Base-by-base conservation (phyloP, 2,888 invertebrate species). In the Odontothrips loti region DNA sequence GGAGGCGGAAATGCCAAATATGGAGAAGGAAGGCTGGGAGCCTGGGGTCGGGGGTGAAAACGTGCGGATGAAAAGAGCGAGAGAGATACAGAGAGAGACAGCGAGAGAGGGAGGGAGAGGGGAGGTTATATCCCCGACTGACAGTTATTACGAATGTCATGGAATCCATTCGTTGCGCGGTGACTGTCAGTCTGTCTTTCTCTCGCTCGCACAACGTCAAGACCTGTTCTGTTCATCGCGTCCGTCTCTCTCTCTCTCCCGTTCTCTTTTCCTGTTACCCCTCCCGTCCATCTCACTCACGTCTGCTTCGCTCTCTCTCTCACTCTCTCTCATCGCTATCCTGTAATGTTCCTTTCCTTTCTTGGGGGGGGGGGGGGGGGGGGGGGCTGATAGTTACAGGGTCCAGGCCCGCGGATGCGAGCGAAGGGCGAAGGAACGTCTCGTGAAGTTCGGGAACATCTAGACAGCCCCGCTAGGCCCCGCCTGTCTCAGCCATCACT, bases 111-210 rank as follows among this genome's bases (percentile, higher is more conserved):
- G 68, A 10, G 68, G 68, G 23, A 27, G 27, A 27, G 68, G 68
- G 12, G 27, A 75, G 68, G 68, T 75, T 75, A 75, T 75, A 75
- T 75, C 27, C 58, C 68, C 68, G 68, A 75, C 68, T 75, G 68
- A 75, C 68, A 75, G 68, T 75, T 75, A 75, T 75, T 75, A 75
- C 68, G 68, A 75, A 27, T 75, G 68, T 75, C 68, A 75, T 75
- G 68, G 68, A 75, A 75, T 75, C 68, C 68, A 75, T 75, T 75
- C 68, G 68, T 75, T 75, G 68, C 68, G 58, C 58, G 58, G 58
- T 58, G 68, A 75, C 68, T 75, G 68, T 75, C 68, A 27, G 68
- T 23, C 68, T 75, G 68, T 75, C 68, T 75, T 58, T 58, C 68
- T 75, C 68, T 75, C 68, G 68, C 68, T 27, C 68, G 68, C 58